phyloP scores from a whole-genome alignment of 2,113 vertebrate species.

The Platichthys flesus region DNA sequence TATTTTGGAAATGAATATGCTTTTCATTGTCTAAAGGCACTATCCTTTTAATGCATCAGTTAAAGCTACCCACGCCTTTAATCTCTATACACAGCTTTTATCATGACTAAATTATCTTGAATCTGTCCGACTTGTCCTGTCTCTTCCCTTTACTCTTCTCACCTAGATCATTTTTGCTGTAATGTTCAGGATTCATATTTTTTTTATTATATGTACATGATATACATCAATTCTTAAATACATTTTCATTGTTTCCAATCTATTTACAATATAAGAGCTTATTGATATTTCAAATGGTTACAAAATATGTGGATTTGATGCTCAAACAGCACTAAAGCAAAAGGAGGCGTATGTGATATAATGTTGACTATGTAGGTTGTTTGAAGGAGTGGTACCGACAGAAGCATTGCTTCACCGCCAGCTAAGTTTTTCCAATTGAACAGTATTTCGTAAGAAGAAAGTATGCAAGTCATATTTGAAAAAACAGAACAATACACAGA shows the following conservation, averaged over 20 bases:
- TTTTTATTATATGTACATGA: slow-evolving; percentile 83
- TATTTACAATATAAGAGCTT: slow-evolving; percentile 86
- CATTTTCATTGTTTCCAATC: slow-evolving; percentile 72
- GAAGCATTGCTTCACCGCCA: slow-evolving; percentile 14
- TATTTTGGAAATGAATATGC: slow-evolving; percentile 39
- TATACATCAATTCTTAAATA: slow-evolving; percentile 85
- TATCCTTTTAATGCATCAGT: slow-evolving; percentile 12
- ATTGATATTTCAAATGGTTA: slow-evolving; percentile 73
- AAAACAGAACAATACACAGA: slow-evolving; percentile 40
- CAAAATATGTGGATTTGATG: slow-evolving; percentile 63
- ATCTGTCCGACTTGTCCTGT: slow-evolving; percentile 29
- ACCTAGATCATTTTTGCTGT: slow-evolving; percentile 55
- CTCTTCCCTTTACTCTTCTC: slow-evolving; percentile 52
- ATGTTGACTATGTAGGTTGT: slow-evolving; percentile 36
- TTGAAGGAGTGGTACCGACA: slow-evolving; percentile 13
- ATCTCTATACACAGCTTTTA: slow-evolving; percentile 17
- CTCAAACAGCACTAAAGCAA: slow-evolving; percentile 47
- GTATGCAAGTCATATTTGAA: slow-evolving; percentile 31
- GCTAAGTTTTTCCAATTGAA: slow-evolving; percentile 3
- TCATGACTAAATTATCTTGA: slow-evolving; percentile 27
- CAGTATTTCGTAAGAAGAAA: slow-evolving; percentile 22
- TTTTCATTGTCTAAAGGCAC: slow-evolving; percentile 25
- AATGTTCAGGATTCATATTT: slow-evolving; percentile 65
- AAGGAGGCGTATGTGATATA: slow-evolving; percentile 41
- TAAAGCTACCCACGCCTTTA: slow-evolving; percentile 34